phyloP scores from a whole-genome alignment of 2,113 vertebrate genomes.

The Cebus imitator region DNA sequence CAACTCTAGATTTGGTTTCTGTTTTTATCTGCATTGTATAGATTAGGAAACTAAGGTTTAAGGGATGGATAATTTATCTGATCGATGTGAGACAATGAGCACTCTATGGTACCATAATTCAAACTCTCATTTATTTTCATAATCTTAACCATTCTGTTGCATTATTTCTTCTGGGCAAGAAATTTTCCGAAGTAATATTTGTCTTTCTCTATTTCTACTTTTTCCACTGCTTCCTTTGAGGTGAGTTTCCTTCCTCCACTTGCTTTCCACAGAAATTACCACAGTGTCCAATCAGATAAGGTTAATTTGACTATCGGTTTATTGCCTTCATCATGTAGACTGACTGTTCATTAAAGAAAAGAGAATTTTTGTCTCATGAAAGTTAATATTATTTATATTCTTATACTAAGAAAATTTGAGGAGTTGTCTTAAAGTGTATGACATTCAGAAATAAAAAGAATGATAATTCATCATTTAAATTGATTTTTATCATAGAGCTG shows the following conservation, averaged over 20 bases:
- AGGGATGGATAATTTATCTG: neutral
- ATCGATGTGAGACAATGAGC: neutral
- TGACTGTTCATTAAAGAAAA: neutral
- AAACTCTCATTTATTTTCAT: neutral
- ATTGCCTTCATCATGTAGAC: neutral
- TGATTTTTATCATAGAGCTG: neutral
- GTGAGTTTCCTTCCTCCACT: neutral
- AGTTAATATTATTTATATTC: neutral
- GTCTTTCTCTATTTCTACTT: neutral
- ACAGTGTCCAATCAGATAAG: neutral
- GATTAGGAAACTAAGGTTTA: neutral
- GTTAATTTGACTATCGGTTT: neutral
- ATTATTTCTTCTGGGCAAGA: neutral
- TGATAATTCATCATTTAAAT: neutral
- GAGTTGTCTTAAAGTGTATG: neutral
- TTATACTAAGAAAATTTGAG: neutral
- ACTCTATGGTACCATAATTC: neutral
- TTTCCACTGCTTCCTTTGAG: neutral
- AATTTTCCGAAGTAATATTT: neutral
- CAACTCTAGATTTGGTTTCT: neutral
- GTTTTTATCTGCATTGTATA: neutral
- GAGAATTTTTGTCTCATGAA: neutral
- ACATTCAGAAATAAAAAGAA: slow-evolving; percentile 1
- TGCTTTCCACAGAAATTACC: neutral
- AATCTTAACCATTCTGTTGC: neutral